A percentile compares a stretch with the other conserved stretches of the same genome.
phyloP scores from a whole-genome alignment of 2,113 vertebrate species.

The Petrocephalus zakoni region DNA sequence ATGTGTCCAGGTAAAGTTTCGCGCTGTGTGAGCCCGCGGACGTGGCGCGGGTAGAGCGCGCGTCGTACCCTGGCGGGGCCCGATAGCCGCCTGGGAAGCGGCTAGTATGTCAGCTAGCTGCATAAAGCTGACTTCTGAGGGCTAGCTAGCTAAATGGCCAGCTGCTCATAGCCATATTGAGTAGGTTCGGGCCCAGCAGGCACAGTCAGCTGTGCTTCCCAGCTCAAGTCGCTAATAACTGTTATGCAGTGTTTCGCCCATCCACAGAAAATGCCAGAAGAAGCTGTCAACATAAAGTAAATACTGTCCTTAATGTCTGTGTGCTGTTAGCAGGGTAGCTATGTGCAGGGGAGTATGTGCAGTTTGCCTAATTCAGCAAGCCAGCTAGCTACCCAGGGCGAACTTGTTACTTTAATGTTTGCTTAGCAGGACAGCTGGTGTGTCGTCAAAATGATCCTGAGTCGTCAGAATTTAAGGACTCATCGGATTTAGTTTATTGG shows the following conservation, averaged over 20 bases:
- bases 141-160: conserved; percentile 19
- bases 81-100: not conserved
- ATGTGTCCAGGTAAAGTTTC: conserved; percentile 41
- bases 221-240: not conserved
- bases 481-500: not conserved
- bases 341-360: not conserved
- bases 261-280: not conserved
- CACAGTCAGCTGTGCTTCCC: not conserved
- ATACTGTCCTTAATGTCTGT: not conserved
- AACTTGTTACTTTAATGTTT: not conserved
- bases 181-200: conserved; percentile 11
- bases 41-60: conserved; percentile 2
- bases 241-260: not conserved
- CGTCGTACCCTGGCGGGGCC: conserved; percentile 11
- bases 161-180: conserved; percentile 17
- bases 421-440: not conserved
- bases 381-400: not conserved
- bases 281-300: conserved; percentile 6
- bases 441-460: not conserved
- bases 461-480: not conserved
- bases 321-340: not conserved
- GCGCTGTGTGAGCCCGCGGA: not conserved
- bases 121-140: not conserved
- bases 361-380: not conserved
- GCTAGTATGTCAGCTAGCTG: not conserved